phyloP scores from a whole-genome alignment of 1,140 invertebrate species.

The Gryon sp. region DNA sequence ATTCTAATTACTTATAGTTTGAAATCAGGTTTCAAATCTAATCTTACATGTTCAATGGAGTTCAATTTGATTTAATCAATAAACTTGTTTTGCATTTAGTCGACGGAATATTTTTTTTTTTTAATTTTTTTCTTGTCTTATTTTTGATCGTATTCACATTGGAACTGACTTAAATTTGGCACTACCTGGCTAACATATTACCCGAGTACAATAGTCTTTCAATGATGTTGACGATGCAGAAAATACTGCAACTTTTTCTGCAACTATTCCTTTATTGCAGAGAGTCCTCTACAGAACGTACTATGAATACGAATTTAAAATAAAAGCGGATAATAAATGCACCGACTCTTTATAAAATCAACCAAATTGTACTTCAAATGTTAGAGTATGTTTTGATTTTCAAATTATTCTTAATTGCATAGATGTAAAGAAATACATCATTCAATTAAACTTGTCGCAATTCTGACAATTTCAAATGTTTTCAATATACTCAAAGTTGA shows the following conservation, averaged over 20 bases:
- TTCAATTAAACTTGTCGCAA: too few relatives aligned
- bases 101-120: too few relatives aligned
- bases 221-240: conserved; percentile 55
- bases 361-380: not conserved
- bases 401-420: too few relatives aligned
- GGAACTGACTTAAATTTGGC: conserved; percentile 35
- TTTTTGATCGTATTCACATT: not conserved
- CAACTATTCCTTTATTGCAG: conserved; percentile 34
- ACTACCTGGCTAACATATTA: conserved; percentile 26
- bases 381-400: too few relatives aligned
- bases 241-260: conserved; percentile 29
- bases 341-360: not conserved
- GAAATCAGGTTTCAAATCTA: too few relatives aligned
- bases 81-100: too few relatives aligned
- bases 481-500: too few relatives aligned
- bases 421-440: too few relatives aligned
- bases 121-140: too few relatives aligned
- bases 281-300: conserved; percentile 8
- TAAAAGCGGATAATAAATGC: not conserved
- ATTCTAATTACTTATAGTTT: conserved; percentile 11
- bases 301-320: conserved; percentile 39
- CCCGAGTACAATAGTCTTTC: conserved; percentile 40
- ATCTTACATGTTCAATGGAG: too few relatives aligned
- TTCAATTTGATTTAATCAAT: too few relatives aligned
- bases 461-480: too few relatives aligned